These are phyloP conservation scores for Tympanoctomys barrerae DNA, from an alignment of 2,797 vertebrate genomes.

Conservation along the genomic window DNA sequence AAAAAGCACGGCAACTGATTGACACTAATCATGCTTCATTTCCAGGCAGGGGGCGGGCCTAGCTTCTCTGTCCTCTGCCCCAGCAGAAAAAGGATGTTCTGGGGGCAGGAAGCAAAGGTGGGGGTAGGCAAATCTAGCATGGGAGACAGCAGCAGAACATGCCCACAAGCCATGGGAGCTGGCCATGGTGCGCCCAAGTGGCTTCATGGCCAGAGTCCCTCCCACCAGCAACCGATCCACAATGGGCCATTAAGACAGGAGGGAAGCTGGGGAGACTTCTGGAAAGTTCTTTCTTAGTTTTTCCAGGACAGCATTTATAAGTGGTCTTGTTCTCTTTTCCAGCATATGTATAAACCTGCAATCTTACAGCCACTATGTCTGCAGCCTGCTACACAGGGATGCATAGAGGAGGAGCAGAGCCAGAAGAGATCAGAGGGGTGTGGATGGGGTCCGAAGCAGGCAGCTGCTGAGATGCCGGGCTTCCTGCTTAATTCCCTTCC, in stretches of 20 bases:
- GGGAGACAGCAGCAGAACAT: background rate
- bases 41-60: too few relatives aligned
- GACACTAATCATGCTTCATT: background rate
- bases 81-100: background rate
- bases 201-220: too few relatives aligned
- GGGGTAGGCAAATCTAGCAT: background rate
- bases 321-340: background rate
- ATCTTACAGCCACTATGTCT: background rate
- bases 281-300: background rate
- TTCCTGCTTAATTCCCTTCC: background rate
- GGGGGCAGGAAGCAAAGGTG: background rate
- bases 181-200: background rate
- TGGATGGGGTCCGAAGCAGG: background rate
- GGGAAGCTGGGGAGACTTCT: background rate
- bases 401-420: background rate
- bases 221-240: background rate
- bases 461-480: background rate
- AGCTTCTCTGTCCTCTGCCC: background rate
- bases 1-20: background rate
- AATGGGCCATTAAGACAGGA: background rate
- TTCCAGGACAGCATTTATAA: background rate
- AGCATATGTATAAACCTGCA: background rate
- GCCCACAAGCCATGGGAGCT: background rate
- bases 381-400: background rate
- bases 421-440: background rate